phyloP scores from a whole-genome alignment of 2,797 vertebrate species.

The Botia kubotai region DNA sequence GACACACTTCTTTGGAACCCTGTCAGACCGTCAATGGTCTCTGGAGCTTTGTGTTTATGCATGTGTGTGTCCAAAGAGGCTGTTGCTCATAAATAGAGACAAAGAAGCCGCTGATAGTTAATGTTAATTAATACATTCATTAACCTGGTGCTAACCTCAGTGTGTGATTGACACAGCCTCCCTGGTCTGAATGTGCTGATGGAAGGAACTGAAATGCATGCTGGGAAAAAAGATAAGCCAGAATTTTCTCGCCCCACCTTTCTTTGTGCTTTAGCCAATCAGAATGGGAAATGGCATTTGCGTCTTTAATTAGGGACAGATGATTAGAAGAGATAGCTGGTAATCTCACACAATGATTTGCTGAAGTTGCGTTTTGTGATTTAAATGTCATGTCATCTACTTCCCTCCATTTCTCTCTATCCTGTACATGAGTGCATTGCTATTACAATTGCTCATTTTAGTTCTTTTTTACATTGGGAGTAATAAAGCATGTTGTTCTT shows the following conservation, averaged over 20 bases:
- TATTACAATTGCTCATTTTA: conserved; percentile 63
- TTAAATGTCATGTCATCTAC: conserved; percentile 18
- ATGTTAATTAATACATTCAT: conserved; percentile 75
- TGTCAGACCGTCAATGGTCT: conserved; percentile 36
- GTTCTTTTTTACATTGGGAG: conserved; percentile 71
- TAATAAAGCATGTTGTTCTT: conserved; percentile 59
- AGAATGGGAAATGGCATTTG: conserved; percentile 12
- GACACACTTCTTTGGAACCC: not conserved
- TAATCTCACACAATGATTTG: conserved; percentile 30
- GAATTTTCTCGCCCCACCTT: not conserved
- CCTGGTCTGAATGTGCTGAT: conserved; percentile 49
- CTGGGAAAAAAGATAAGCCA: conserved; percentile 24
- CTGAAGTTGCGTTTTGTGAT: conserved; percentile 16
- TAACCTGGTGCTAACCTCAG: conserved; percentile 66
- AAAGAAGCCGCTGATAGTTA: conserved; percentile 64
- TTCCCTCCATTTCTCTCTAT: not conserved
- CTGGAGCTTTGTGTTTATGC: conserved; percentile 13
- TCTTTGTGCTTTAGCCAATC: conserved; percentile 17
- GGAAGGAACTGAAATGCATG: conserved; percentile 18
- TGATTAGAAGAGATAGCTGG: conserved; percentile 24
- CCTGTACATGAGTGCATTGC: conserved; percentile 60
- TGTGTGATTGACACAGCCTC: conserved; percentile 60
- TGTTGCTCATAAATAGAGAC: conserved; percentile 68
- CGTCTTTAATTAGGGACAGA: conserved; percentile 7
- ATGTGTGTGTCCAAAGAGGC: conserved; percentile 49